A percentile compares a stretch with the other conserved stretches of the same genome.
Evolutionary conservation across 2,888 invertebrate genomes (phyloP).

Genomic region (Gisinianus flammeolus): DNA sequence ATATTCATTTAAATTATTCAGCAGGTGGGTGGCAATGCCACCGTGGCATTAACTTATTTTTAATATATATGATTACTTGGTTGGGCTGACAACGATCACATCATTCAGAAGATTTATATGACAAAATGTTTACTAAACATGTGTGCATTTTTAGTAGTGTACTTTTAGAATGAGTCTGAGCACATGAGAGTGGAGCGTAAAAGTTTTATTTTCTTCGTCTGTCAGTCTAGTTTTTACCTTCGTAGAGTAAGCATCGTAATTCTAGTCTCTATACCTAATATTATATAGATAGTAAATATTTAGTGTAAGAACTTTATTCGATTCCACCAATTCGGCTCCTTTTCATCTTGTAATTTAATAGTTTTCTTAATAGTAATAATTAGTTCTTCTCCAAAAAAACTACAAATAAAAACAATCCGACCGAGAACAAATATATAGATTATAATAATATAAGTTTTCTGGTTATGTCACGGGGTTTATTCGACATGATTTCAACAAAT

Average conservation of each 20-base stretch:
- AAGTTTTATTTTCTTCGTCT: not conserved
- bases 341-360: too few relatives aligned
- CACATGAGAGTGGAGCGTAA: too few relatives aligned
- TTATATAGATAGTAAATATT: too few relatives aligned
- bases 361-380: not conserved
- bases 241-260: not conserved
- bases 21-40: too few relatives aligned
- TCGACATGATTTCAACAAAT: constrained; percentile 13
- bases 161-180: not conserved
- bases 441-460: not conserved
- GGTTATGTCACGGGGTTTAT: constrained; percentile 23
- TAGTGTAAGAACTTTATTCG: too few relatives aligned
- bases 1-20: too few relatives aligned
- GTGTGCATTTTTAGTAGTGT: not conserved
- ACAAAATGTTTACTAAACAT: not conserved
- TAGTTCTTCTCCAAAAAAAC: not conserved
- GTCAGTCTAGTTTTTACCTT: not conserved
- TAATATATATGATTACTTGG: too few relatives aligned
- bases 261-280: not conserved
- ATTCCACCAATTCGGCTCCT: too few relatives aligned
- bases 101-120: too few relatives aligned
- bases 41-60: too few relatives aligned
- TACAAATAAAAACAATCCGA: not conserved
- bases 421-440: not conserved
- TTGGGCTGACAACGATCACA: too few relatives aligned